Conservation (phyloP, 2,113 vertebrate species). For the Porphyrio hochstetteri region DNA sequence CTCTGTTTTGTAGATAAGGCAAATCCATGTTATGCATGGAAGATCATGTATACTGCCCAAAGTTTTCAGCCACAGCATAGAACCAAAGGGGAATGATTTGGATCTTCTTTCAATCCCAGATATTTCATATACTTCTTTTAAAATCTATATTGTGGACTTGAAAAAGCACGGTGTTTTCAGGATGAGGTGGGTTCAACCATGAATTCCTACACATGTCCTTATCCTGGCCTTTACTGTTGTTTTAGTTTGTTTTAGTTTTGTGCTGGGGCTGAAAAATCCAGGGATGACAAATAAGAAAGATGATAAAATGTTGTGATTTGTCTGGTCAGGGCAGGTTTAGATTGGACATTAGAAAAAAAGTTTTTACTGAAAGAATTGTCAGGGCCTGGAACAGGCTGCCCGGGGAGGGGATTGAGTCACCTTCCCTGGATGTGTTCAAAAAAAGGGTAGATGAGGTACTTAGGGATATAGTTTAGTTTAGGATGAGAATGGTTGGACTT, state of each 20-base stretch:
- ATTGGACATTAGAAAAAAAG: too few species aligned
- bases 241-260: neutral
- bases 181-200: neutral
- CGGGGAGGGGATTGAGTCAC: too few species aligned
- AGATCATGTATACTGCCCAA: neutral
- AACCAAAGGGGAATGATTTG: neutral
- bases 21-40: neutral
- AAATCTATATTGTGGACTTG: neutral
- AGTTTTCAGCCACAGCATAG: neutral
- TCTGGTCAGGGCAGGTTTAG: too few species aligned
- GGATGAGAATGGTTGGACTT: too few species aligned
- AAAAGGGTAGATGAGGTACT: too few species aligned
- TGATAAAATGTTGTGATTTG: neutral
- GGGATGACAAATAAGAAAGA: neutral
- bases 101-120: neutral
- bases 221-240: neutral
- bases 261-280: neutral
- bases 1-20: neutral
- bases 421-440: too few species aligned
- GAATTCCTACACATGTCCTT: neutral
- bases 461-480: too few species aligned
- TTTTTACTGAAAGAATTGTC: too few species aligned
- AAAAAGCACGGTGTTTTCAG: neutral
- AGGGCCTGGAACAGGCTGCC: too few species aligned
- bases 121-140: neutral